Percentiles rank a stretch among this genome's conserved stretches.
Evolutionary conservation across 2,113 vertebrate genomes (phyloP).

Genomic region (Strigops habroptila): DNA sequence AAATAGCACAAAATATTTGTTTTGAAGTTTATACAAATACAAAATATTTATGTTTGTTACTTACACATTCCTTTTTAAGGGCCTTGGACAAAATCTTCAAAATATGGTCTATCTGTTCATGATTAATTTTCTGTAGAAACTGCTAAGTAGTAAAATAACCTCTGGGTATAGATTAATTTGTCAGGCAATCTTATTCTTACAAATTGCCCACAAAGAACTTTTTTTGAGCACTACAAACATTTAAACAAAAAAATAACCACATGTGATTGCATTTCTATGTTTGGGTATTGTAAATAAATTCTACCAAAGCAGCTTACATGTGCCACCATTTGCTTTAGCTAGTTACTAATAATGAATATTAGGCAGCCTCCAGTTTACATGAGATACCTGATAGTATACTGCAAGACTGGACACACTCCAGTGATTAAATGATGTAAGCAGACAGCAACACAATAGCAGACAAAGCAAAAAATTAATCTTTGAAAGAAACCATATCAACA

Average conservation of each 20-base stretch:
- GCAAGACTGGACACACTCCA: background rate
- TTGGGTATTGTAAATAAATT: background rate
- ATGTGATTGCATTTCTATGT: rapidly evolving
- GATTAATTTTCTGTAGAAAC: background rate
- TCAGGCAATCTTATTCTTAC: background rate
- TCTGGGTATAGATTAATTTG: background rate
- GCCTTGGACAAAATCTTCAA: background rate
- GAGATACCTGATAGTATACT: background rate
- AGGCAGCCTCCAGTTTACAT: background rate
- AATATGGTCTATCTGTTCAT: background rate
- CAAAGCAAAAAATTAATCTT: background rate
- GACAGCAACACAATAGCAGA: background rate
- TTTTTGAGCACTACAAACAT: background rate
- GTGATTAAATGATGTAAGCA: background rate
- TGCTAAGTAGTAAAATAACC: background rate
- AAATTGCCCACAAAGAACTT: background rate
- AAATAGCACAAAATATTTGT: background rate
- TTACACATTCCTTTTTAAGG: background rate
- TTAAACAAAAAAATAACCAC: background rate
- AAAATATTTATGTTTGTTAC: background rate
- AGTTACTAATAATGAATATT: background rate
- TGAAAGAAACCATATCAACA: background rate
- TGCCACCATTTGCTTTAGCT: background rate
- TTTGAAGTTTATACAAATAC: background rate
- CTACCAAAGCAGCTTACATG: background rate